Evolutionary conservation across 2,113 vertebrate genomes (phyloP), one percentile per base, ranked within the genome.

Genomic region (Spea bombifrons): DNA sequence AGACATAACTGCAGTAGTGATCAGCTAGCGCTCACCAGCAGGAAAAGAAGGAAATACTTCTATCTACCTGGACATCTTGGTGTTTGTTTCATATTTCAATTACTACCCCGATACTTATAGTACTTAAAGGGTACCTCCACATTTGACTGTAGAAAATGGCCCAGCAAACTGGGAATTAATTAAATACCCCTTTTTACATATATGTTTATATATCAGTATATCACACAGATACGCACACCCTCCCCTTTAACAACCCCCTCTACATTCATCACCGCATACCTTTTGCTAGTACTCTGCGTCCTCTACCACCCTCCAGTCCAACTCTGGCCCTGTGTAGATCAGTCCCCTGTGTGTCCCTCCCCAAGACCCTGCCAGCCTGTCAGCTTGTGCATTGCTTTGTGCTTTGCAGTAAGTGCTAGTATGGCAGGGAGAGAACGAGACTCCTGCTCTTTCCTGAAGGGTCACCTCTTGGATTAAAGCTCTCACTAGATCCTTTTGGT

Each of bases 391-490:
- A 52, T 4, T 57, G 50, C 78, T 68, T 67, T 16, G 61, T 75
- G 53, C 66, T 52, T 49, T 69, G 64, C 76, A 66, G 69, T n/a
- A n/a, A n/a, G n/a, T 79, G 76, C 55, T 55, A 66, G 55, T 69
- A 63, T 74, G 70, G 57, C 59, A 46, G 68, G 45, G 10, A 64
- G 59, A 71, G 48, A 48, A 67, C 67, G 57, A 75, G 66, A 46
- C 68, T 30, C 45, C 69, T 0, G 47, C 65, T 73, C 46, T 67
- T 17, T 6, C 13, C 43, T 43, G 15, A 47, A 50, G 75, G 75
- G 75, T 76, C 75, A 59, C n/a, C 43, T 12, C 16, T 13, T 44
- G 16, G 66, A 45, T 30, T 67, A 12, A 5, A 71, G 12, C 52
- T 65, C 55, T 16, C 45, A 43, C 30, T 64, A 52, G 59, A 49